Percentiles rank a stretch among this genome's conserved stretches.
These are phyloP conservation scores for Anguilla japonica DNA, from an alignment of 2,113 vertebrate species.

Conservation along the genomic window DNA sequence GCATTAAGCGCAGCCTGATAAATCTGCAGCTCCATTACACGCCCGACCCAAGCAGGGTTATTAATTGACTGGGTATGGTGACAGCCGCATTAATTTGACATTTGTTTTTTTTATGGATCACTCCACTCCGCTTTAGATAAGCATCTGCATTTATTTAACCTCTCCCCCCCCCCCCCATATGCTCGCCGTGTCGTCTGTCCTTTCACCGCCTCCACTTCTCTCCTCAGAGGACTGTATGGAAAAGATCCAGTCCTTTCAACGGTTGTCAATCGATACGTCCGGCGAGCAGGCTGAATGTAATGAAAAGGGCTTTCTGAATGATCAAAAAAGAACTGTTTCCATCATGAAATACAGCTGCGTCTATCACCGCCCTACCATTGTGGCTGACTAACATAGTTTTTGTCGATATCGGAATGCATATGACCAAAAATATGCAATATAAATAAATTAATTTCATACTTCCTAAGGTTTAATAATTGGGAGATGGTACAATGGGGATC, in stretches of 20 bases:
- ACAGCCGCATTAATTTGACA: conserved; percentile 57
- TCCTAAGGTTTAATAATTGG: too few relatives aligned
- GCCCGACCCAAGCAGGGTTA: conserved; percentile 40
- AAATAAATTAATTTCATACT: too few relatives aligned
- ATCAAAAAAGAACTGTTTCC: not conserved
- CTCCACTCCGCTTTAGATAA: conserved; percentile 55
- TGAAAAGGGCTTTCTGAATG: not conserved
- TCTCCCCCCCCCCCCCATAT: conserved; percentile 34
- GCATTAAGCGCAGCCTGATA: conserved; percentile 57
- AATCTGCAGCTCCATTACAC: conserved; percentile 65
- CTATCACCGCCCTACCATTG: too few relatives aligned
- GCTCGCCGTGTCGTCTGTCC: conserved; percentile 21
- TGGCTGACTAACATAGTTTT: too few relatives aligned
- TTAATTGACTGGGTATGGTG: conserved; percentile 58
- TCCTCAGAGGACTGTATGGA: not conserved
- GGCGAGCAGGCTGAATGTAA: not conserved
- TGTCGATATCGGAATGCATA: too few relatives aligned
- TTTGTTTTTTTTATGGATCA: conserved; percentile 60
- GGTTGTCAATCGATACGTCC: too few relatives aligned
- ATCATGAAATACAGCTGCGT: not conserved
- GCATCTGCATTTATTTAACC: conserved; percentile 46
- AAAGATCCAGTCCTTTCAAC: not conserved
- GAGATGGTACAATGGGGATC: too few relatives aligned
- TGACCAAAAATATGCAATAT: too few relatives aligned
- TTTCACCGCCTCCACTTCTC: not conserved